A percentile compares a stretch with the other conserved stretches of the same genome.
Evolutionary conservation across 2,888 invertebrate genomes (phyloP).

Genomic region (Philaethria dido): DNA sequence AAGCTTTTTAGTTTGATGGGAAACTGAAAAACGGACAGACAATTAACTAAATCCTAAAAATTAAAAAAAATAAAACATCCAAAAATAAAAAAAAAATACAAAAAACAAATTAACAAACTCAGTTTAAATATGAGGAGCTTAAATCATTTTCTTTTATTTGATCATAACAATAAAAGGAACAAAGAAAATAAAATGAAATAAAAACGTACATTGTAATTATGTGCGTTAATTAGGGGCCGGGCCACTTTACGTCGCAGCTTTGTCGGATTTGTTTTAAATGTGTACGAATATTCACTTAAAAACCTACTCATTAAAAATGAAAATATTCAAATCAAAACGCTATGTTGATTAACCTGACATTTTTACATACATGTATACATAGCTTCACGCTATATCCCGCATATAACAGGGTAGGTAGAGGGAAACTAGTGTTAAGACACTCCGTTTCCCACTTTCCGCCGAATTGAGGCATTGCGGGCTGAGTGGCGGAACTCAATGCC

Average conservation of each 20-base stretch:
- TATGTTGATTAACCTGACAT: background rate
- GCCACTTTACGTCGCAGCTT: slow-evolving; percentile 5
- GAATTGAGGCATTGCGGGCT: no score
- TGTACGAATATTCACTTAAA: slow-evolving; percentile 16
- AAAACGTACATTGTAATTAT: slow-evolving; percentile 21
- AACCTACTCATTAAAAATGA: background rate
- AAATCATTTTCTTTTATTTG: slow-evolving; percentile 22
- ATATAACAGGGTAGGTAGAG: no score
- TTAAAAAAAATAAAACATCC: no score
- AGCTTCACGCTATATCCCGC: no score
- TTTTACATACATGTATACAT: no score
- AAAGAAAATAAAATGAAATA: slow-evolving; percentile 22
- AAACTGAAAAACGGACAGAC: no score
- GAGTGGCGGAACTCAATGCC: no score
- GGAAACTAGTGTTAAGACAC: no score
- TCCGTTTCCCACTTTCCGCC: no score
- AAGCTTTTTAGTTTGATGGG: no score
- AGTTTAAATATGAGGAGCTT: slow-evolving; percentile 2
- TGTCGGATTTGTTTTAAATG: slow-evolving; percentile 14
- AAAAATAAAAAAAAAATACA: background rate
- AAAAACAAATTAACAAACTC: background rate
- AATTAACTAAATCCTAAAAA: no score
- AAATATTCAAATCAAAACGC: background rate
- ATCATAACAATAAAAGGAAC: slow-evolving; percentile 25
- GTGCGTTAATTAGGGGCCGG: slow-evolving; percentile 18